Conservation (phyloP, 2,888 invertebrate genomes). For the Drosophila nr. perissopoda region DNA sequence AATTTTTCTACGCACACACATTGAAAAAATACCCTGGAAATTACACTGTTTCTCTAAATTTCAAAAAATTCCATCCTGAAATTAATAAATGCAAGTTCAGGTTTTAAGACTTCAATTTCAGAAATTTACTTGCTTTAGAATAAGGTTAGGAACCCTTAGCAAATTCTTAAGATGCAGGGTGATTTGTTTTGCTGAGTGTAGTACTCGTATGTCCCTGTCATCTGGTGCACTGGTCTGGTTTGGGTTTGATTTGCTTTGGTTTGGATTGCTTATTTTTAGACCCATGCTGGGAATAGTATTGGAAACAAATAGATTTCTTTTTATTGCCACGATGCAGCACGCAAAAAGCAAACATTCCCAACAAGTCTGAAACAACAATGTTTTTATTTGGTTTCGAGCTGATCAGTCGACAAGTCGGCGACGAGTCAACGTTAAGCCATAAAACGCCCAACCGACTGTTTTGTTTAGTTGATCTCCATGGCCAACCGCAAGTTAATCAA, state of each 20-base stretch:
- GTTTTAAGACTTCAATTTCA: no score
- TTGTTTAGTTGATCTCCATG: slow-evolving; percentile 57
- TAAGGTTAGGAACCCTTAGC: background rate
- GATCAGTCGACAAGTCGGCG: slow-evolving; percentile 55
- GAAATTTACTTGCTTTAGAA: background rate
- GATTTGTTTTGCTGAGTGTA: background rate
- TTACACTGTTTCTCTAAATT: background rate
- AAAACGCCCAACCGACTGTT: slow-evolving; percentile 67
- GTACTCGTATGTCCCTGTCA: slow-evolving; percentile 32
- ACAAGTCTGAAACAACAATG: slow-evolving; percentile 71
- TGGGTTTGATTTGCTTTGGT: slow-evolving; percentile 5
- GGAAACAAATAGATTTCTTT: slow-evolving; percentile 78
- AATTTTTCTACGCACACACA: background rate
- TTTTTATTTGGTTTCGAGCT: slow-evolving; percentile 63
- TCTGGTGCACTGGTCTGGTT: slow-evolving; percentile 1
- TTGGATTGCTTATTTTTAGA: slow-evolving; percentile 75
- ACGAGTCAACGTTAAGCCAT: slow-evolving; percentile 66
- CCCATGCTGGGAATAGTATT: slow-evolving; percentile 76
- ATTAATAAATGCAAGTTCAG: no score
- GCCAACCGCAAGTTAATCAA: slow-evolving; percentile 66
- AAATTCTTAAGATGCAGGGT: background rate
- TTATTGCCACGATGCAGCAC: slow-evolving; percentile 55
- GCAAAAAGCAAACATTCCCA: slow-evolving; percentile 48
- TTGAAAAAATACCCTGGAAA: background rate
- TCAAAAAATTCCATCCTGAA: no score